Base-by-base conservation (phyloP, 2,888 invertebrate genomes). In the Epistrophe grossulariae region DNA sequence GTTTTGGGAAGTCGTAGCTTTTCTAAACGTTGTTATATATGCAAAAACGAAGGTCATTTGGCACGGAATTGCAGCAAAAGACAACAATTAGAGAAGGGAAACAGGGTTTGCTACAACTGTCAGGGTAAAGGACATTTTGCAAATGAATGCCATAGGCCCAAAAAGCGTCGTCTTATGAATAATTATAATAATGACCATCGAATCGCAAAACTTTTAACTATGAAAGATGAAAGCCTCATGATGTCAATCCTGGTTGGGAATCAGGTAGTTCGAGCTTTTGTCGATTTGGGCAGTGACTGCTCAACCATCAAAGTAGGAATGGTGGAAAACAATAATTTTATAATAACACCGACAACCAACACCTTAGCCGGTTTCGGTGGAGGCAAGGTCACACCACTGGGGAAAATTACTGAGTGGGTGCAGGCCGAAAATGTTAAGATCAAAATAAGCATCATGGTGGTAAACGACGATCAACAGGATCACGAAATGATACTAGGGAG, bases 71-170 rank as follows among this genome's bases (percentile, higher is more conserved):
- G 62, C 9, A 4, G 9, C 1, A 62, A 40, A 4, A 62, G 38
- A 40, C 19, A 62, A 40, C 3, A 11, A 4, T 24, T 0, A 43
- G 11, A 11, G 7, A 24, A 40, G 0, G 24, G 7, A 11, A 38
- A 60, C 50, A 60, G n/a, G n/a, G 24, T 48, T n/a, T 73, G 73
- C n/a, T 73, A 31, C 10, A 73, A 73, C 15, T 73, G 73, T 17
- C 73, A 48, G 31, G 19, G n/a, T 6, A 43, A 5, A 13, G 73
- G 60, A 4, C 73, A 73, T 43, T 50, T 19, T 3, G 48, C 48
- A 0, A 60, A 60, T 50, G 48, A 73, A 24, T 73, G 73, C 15
- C 43, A 11, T 5, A 13, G 31, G 9, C 73, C 48, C 7, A 73
- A 50, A 38, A 48, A 38, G 17, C 38, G 43, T 55, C 38, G 71